Base-by-base conservation (phyloP, 2,113 vertebrate species). In the Oryzias melastigma region DNA sequence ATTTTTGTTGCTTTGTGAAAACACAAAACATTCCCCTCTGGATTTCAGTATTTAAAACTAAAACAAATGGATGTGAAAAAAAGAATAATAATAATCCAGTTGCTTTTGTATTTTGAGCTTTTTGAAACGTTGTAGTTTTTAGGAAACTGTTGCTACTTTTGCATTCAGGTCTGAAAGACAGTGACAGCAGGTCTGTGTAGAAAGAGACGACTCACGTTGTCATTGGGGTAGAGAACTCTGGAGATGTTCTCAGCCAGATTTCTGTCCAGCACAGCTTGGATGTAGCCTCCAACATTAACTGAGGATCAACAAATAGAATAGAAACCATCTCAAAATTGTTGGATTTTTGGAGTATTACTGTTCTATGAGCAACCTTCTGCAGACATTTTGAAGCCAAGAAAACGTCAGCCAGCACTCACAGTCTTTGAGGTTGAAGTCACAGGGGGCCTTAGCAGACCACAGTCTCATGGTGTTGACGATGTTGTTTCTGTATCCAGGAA, bases 401-500 rank as follows among this genome's bases (percentile, higher is more conserved):
- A 14, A 22, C 22, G 22, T 2, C 3, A 3, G 3, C 1, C 16
- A 27, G 10, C 2, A 92, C 95, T 94, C 77, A 97, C 95, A 97
- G 88, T 95, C 95, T 77, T 95, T 95, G 57, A 97, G 93, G 87
- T 95, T 97, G 59, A 97, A 97, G 48, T 97, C 95, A 35, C 94
- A 95, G 41, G 95, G 95, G 0, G 95, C 95, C 72, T 95, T 94
- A 14, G 95, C 95, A 0, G 95, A 97, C 95, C 95, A 97, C 74
- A 97, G 87, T 5, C 95, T 91, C 95, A 97, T 97, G 62, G 95
- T 96, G 90, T 97, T 97, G 52, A 96, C 95, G 0, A 93, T 70
- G 69, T 97, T 97, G 90, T 97, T 97, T n/a, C 93, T 92, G 81
- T 95, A 97, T 43, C 95, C 95, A 0, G 95, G 95, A n/a, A 97